Percentiles rank a stretch among this genome's conserved stretches.
Conservation (phyloP, 1,140 invertebrate species). For the Palaemon carinicauda region DNA sequence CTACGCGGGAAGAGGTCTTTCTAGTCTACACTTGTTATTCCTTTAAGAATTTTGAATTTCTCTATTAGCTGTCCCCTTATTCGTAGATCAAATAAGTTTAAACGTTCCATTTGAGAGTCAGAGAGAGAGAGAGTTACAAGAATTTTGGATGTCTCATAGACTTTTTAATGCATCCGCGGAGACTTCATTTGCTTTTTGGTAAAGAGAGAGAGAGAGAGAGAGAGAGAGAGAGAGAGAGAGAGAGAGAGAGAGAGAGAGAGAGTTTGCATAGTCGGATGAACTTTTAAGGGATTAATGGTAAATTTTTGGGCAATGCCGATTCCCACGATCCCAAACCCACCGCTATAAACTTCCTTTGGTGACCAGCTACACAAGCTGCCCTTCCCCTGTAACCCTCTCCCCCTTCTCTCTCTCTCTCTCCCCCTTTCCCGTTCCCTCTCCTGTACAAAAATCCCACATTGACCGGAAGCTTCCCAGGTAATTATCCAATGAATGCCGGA, state of each 20-base stretch:
- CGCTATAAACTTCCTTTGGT: not conserved
- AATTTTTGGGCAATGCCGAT: not conserved
- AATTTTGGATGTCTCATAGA: too few relatives aligned
- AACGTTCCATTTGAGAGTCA: too few relatives aligned
- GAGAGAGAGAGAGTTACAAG: too few relatives aligned
- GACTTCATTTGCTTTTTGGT: not conserved
- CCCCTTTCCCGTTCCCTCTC: not conserved
- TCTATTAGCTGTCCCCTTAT: too few relatives aligned
- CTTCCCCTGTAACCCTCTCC: not conserved
- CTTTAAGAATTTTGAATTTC: too few relatives aligned
- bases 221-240: not conserved
- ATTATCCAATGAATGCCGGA: constrained; percentile 3
- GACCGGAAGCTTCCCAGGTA: not conserved
- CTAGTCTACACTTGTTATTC: too few relatives aligned
- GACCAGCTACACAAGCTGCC: not conserved
- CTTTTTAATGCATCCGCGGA: too few relatives aligned
- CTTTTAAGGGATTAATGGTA: not conserved
- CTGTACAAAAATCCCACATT: not conserved
- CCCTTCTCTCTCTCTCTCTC: not conserved
- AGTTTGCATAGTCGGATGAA: not conserved
- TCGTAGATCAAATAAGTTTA: too few relatives aligned
- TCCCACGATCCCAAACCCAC: not conserved
- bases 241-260: constrained; percentile 6
- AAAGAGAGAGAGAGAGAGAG: constrained; percentile 29
- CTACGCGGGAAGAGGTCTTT: too few relatives aligned